Evolutionary conservation across 2,797 vertebrate genomes (phyloP), one percentile per base, ranked within the genome.

Genomic region (Lophotriccus pileatus): DNA sequence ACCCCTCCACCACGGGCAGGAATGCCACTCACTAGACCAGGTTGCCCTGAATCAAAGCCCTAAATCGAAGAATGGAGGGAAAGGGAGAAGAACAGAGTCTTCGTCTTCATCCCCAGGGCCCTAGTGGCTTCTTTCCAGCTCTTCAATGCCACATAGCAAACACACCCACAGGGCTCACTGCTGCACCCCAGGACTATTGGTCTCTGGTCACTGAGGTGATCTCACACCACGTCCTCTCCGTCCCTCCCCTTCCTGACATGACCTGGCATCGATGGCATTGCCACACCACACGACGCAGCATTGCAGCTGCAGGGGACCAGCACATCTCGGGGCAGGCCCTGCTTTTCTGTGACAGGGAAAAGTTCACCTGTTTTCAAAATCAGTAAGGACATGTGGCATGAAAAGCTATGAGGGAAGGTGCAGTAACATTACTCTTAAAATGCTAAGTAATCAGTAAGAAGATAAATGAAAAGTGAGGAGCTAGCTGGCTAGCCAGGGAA

Each of bases 231-330:
- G 4, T 6, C 2, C 2, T 52, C 36, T 36, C 22, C 3, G 2
- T 53, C 41, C 67, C 43, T 84, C 32, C 56, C 59, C 30, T 82
- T 25, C 49, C 23, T 37, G 14, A 24, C 1, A 0, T 27, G 74
- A 30, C 77, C 58, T 72, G 79, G n/a, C 46, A 24, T 3, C 0
- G 0, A 4, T 14, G 58, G 36, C 53, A 22, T 39, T 84, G 80
- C 30, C 82, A 70, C 64, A 12, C 6, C 0, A 0, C 24, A 4
- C 32, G 87, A 66, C 0, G 0, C 43, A 34, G 77, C 63, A 3
- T 15, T 3, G 12, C 12, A 2, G 0, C 73, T 74, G 9, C 59
- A 59, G 56, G 56, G 75, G 41, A 52, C 36, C 34, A 39, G 30
- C 59, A 67, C 0, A 0, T 19, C 63, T 4, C 0, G 4, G 67